phyloP scores from a whole-genome alignment of 2,113 vertebrate species.

The Tichodroma muraria region DNA sequence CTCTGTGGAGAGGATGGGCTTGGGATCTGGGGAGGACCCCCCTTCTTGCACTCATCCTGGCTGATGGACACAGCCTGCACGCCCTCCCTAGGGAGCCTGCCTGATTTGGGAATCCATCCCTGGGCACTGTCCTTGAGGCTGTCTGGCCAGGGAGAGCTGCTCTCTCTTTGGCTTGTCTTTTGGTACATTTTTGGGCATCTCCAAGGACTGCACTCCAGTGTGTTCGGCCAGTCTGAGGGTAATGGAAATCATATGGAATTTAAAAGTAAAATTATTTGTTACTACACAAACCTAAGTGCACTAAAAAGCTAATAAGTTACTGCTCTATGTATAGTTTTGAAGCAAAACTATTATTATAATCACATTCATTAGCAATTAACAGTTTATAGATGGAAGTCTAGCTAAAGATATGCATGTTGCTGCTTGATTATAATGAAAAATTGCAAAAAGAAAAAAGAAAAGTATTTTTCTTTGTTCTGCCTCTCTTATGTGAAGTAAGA shows the following conservation, averaged over 20 bases:
- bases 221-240: background rate
- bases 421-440: background rate
- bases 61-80: rapidly evolving
- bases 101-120: background rate
- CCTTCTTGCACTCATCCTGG: background rate
- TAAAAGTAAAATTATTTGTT: background rate
- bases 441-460: background rate
- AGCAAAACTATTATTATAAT: background rate
- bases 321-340: background rate
- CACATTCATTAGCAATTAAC: background rate
- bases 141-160: background rate
- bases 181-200: background rate
- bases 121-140: background rate
- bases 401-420: background rate
- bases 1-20: background rate
- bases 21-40: background rate
- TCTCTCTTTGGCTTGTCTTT: background rate
- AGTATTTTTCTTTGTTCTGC: slow-evolving; percentile 15
- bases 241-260: background rate
- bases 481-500: background rate
- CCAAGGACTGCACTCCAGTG: background rate
- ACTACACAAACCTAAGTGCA: background rate
- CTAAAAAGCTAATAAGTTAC: too few relatives aligned
- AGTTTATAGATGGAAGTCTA: background rate
- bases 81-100: background rate